These are phyloP conservation scores for Netelia melanura DNA, from an alignment of 2,888 invertebrate genomes.

Conservation along the genomic window DNA sequence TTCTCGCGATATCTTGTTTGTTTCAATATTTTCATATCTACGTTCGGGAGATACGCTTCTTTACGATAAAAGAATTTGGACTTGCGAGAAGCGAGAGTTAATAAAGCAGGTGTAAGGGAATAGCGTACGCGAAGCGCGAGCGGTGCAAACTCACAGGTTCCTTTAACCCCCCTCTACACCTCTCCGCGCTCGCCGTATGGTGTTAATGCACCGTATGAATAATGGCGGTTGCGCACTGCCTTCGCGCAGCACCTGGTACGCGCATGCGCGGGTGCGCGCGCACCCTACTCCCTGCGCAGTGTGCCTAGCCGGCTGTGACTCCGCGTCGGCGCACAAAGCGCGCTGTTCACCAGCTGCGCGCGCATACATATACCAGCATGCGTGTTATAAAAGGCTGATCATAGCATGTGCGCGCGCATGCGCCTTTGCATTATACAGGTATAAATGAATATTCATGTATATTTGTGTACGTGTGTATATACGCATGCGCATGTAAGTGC, in stretches of 20 bases:
- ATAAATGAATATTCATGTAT: not conserved
- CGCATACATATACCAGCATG: constrained; percentile 34
- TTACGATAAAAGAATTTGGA: constrained; percentile 50
- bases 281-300: too few species aligned
- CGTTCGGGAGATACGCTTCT: constrained; percentile 11
- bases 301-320: not conserved
- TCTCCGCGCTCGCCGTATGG: constrained; percentile 43
- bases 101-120: constrained; percentile 78
- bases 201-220: constrained; percentile 76
- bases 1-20: not conserved
- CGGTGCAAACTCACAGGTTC: constrained; percentile 32
- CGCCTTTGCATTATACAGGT: not conserved
- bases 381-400: constrained; percentile 21
- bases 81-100: constrained; percentile 68
- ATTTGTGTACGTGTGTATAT: not conserved
- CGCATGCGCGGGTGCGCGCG: constrained; percentile 10
- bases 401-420: not conserved
- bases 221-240: constrained; percentile 65
- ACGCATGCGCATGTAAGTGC: constrained; percentile 21
- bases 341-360: constrained; percentile 12
- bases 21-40: not conserved
- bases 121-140: constrained; percentile 48
- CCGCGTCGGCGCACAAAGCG: constrained; percentile 14
- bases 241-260: constrained; percentile 29
- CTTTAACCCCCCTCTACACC: constrained; percentile 12